Base-by-base conservation (phyloP, 2,797 vertebrate species). In the Xiphorhynchus erythropygius region DNA sequence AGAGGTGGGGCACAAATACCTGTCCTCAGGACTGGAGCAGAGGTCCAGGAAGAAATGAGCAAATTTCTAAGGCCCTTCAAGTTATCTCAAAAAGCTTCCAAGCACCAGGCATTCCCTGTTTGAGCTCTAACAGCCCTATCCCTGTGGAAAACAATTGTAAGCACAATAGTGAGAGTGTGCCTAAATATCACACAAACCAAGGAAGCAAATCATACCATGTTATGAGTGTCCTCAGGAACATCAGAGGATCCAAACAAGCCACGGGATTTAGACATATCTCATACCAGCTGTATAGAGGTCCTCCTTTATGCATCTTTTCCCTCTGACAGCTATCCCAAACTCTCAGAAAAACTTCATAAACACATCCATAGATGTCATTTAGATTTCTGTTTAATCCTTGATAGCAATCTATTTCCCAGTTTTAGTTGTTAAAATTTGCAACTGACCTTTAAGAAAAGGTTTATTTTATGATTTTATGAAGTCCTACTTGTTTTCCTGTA, bases 121-220 rank as follows among this genome's bases (percentile, higher is more conserved):
- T 44, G 81, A 94, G 88, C n/a, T 74, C 77, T 90, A 95, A 76
- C n/a, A 75, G 24, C 18, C 27, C 89, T 91, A n/a, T 30, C 70
- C 92, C 71, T 30, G 4, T 57, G 80, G 85, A 91, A 97, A 96
- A 97, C 74, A 87, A 87, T 1, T 76, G 25, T 39, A 91, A 95
- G 49, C 32, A 24, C 2, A 27, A 65, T 23, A 81, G 1, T 80
- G 88, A 86, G 5, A 90, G 55, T 23, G 47, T 77, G 44, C 60
- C 76, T 84, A 41, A 78, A 93, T 30, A 68, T 82, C 60, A 44
- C 7, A 21, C 32, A 76, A 79, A 79, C 39, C 60, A 79, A 83
- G 74, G 13, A 50, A 39, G 27, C 8, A 60, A 21, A 62, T 2
- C 23, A 11, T 13, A 28, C 57, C 22, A 37, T 42, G 23, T 75